These are phyloP conservation scores for Remorina albescens DNA, from an alignment of 2,797 vertebrate species.

Conservation along the genomic window DNA sequence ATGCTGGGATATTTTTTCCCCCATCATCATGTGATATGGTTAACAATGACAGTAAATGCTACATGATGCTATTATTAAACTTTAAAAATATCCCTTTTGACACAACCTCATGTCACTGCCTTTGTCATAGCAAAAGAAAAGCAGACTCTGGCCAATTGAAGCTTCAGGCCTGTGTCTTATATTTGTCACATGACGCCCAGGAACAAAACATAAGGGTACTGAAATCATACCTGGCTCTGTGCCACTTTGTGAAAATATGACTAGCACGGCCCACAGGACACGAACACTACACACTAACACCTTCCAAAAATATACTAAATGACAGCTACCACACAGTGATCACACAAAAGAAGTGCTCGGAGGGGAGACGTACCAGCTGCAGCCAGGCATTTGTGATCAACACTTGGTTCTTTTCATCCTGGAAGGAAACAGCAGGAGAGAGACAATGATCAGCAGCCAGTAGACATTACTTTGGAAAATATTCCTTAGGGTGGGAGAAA, in stretches of 20 bases:
- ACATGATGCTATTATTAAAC: slow-evolving; percentile 14
- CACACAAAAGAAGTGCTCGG: slow-evolving; percentile 16
- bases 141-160: slow-evolving; percentile 1
- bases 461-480: slow-evolving; percentile 19
- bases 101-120: background rate
- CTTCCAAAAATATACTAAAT: slow-evolving; percentile 52
- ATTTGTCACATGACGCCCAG: slow-evolving; percentile 19
- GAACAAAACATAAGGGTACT: slow-evolving; percentile 11
- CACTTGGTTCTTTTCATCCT: slow-evolving; percentile 96
- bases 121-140: background rate
- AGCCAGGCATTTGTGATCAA: slow-evolving; percentile 93
- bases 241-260: slow-evolving; percentile 13
- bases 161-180: background rate
- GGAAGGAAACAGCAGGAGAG: slow-evolving; percentile 50
- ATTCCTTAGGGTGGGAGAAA: slow-evolving; percentile 21
- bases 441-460: slow-evolving; percentile 43
- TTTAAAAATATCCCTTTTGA: background rate
- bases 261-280: slow-evolving; percentile 18
- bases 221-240: slow-evolving; percentile 1
- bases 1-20: slow-evolving; percentile 10
- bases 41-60: slow-evolving; percentile 12
- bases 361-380: slow-evolving; percentile 87
- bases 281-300: slow-evolving; percentile 18
- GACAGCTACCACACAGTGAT: slow-evolving; percentile 33
- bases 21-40: background rate